Percentiles rank a stretch among this genome's conserved stretches.
Evolutionary conservation across 1,140 invertebrate genomes (phyloP).

Genomic region (Drosophila equinoxialis): DNA sequence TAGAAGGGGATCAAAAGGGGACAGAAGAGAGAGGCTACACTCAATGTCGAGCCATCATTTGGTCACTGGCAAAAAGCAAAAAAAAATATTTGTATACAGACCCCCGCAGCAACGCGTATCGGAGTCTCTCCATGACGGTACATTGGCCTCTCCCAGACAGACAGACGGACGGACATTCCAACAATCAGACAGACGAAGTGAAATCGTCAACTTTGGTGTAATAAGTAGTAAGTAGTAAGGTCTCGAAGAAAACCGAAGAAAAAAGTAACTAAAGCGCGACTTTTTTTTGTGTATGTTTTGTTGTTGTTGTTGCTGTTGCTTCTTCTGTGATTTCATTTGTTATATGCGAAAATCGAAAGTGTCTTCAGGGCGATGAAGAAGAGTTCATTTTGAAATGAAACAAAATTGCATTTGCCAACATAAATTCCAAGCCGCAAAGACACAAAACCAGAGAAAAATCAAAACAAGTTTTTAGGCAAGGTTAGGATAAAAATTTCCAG

Average conservation of each 20-base stretch:
- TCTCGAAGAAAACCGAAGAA: constrained; percentile 31
- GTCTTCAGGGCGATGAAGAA: constrained; percentile 27
- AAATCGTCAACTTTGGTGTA: constrained; percentile 63
- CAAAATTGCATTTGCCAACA: constrained; percentile 36
- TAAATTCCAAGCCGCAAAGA: constrained; percentile 17
- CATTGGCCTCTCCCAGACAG: constrained; percentile 18
- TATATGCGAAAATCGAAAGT: constrained; percentile 73
- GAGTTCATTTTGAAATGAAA: constrained; percentile 37
- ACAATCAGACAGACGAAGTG: constrained; percentile 38
- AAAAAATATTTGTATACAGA: background rate
- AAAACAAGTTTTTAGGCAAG: constrained; percentile 63
- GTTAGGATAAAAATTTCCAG: constrained; percentile 61
- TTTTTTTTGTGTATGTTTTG: constrained; percentile 28
- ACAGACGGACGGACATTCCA: background rate
- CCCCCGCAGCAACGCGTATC: background rate
- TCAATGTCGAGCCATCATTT: constrained; percentile 20
- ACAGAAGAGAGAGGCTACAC: background rate
- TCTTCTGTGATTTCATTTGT: constrained; percentile 40
- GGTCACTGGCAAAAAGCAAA: constrained; percentile 13
- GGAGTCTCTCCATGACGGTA: constrained; percentile 10
- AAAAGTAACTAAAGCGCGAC: constrained; percentile 7
- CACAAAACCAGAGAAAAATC: constrained; percentile 39
- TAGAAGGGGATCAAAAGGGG: background rate
- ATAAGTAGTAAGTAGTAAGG: constrained; percentile 53
- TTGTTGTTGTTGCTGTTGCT: constrained; percentile 35